Conservation (phyloP, 2,888 invertebrate species). For the Agrypnus murinus region DNA sequence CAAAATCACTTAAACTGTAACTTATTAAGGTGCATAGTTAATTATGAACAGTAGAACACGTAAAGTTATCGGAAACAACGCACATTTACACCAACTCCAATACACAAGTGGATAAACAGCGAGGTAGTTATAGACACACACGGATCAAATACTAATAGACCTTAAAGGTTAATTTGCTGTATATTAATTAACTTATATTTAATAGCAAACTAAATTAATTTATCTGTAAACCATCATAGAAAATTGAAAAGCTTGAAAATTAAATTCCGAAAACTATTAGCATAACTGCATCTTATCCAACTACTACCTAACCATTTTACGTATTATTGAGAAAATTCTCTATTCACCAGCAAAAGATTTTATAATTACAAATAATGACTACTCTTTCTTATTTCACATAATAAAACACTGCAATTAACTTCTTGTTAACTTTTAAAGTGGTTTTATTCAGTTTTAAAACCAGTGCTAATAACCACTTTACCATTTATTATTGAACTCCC, state of each 20-base stretch:
- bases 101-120: constrained; percentile 30
- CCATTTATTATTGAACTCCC: no score
- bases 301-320: no score
- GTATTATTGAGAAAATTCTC: no score
- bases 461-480: constrained; percentile 1
- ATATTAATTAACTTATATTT: constrained; percentile 20
- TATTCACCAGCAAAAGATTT: no score
- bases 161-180: constrained; percentile 41
- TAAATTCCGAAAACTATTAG: neutral
- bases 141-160: constrained; percentile 39
- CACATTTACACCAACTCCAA: constrained; percentile 34
- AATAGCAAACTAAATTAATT: constrained; percentile 20
- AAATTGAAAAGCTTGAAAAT: neutral
- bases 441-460: constrained; percentile 14
- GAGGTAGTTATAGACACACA: constrained; percentile 29
- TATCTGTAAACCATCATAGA: constrained; percentile 1
- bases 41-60: constrained; percentile 31
- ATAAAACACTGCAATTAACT: constrained; percentile 14
- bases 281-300: no score
- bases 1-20: constrained; percentile 21
- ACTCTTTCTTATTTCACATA: constrained; percentile 2
- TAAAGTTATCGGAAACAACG: constrained; percentile 27
- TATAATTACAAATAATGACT: constrained; percentile 20
- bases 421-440: constrained; percentile 8
- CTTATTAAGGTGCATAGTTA: constrained; percentile 22